phyloP scores from a whole-genome alignment of 2,888 invertebrate species.

The Drosophila pegasa region DNA sequence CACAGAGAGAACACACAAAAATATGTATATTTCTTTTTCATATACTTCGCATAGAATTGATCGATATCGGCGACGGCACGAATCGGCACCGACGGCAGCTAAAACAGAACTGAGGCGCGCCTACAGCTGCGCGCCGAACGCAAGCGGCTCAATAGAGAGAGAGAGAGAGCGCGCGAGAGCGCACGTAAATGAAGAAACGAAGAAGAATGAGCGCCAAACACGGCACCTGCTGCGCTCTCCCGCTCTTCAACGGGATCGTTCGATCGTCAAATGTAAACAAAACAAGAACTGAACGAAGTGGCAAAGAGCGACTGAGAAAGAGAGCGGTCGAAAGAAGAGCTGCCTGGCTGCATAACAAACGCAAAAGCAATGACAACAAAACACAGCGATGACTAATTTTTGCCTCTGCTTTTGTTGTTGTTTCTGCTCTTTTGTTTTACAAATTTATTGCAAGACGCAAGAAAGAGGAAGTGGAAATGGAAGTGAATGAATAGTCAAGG shows the following conservation, averaged over 20 bases:
- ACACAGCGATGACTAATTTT: slow-evolving; percentile 55
- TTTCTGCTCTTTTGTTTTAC: slow-evolving; percentile 43
- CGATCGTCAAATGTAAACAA: slow-evolving; percentile 73
- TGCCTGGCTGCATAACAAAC: slow-evolving; percentile 63
- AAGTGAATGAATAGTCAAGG: slow-evolving; percentile 33
- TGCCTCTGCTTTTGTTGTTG: slow-evolving; percentile 28
- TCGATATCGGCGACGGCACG: slow-evolving; percentile 77
- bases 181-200: slow-evolving; percentile 13
- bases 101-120: slow-evolving; percentile 70
- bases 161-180: slow-evolving; percentile 15
- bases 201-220: slow-evolving; percentile 39
- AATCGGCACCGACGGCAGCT: slow-evolving; percentile 75
- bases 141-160: slow-evolving; percentile 53
- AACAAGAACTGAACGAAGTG: slow-evolving; percentile 50
- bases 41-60: slow-evolving; percentile 44
- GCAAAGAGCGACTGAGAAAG: not conserved
- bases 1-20: slow-evolving; percentile 19
- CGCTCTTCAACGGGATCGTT: slow-evolving; percentile 55
- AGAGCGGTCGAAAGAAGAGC: slow-evolving; percentile 41
- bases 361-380: slow-evolving; percentile 22
- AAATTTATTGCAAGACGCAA: slow-evolving; percentile 47
- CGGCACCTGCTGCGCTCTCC: slow-evolving; percentile 58
- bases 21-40: slow-evolving; percentile 24
- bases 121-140: slow-evolving; percentile 49
- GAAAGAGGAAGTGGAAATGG: slow-evolving; percentile 75